These are phyloP conservation scores for Chalcosyrphus nemorum DNA, from an alignment of 2,888 invertebrate species.

Conservation along the genomic window DNA sequence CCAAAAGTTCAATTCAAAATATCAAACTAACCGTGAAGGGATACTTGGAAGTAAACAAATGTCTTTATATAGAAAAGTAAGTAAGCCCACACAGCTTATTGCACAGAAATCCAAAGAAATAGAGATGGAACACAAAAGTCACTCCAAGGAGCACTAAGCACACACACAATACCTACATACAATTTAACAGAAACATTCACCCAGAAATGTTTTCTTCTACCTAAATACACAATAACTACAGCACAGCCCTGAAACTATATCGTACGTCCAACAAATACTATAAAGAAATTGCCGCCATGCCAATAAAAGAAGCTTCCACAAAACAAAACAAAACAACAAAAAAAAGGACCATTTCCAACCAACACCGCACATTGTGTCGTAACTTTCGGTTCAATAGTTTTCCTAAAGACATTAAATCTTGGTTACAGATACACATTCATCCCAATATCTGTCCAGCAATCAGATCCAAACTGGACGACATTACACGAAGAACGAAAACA, in stretches of 20 bases:
- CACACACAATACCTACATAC: no score
- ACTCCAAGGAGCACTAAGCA: neutral
- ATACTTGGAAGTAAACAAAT: neutral
- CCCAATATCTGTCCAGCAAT: constrained; percentile 18
- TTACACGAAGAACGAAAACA: constrained; percentile 14
- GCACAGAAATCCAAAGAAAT: neutral
- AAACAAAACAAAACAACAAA: no score
- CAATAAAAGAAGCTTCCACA: constrained; percentile 21
- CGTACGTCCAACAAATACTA: constrained; percentile 1
- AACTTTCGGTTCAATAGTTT: constrained; percentile 59
- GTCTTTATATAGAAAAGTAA: neutral
- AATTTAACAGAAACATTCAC: constrained; percentile 2
- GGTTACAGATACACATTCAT: constrained; percentile 18
- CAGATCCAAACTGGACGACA: constrained; percentile 2
- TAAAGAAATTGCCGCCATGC: neutral
- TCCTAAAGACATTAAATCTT: constrained; percentile 49
- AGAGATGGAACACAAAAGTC: neutral
- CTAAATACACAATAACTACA: neutral
- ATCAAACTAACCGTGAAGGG: neutral
- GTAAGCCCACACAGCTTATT: neutral
- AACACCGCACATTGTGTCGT: constrained; percentile 22
- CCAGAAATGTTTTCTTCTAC: constrained; percentile 13
- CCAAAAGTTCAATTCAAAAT: neutral
- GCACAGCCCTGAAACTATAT: neutral
- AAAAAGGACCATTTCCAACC: constrained; percentile 5